These are phyloP conservation scores for Raja brachyura DNA, from an alignment of 2,113 vertebrate genomes.

Conservation along the genomic window DNA sequence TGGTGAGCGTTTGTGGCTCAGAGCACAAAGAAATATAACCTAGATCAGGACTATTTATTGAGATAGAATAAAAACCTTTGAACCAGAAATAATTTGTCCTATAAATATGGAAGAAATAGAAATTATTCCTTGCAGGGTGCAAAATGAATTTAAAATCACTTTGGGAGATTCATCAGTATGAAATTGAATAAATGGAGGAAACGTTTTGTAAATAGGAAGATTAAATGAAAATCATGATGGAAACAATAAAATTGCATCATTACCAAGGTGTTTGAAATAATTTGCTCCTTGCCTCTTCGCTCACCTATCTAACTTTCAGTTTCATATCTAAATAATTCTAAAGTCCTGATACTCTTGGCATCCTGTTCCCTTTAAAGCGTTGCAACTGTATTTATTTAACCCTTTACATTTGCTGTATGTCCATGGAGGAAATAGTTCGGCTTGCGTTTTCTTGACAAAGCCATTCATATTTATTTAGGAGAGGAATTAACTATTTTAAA, in stretches of 20 bases:
- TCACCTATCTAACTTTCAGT: neutral
- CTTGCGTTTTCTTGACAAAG: neutral
- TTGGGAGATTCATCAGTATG: neutral
- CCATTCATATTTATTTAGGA: neutral
- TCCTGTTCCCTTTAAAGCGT: neutral
- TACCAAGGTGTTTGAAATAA: neutral
- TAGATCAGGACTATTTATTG: neutral
- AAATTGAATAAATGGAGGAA: neutral
- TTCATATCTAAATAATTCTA: neutral
- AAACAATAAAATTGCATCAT: neutral
- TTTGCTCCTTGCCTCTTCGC: neutral
- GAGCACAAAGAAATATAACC: neutral
- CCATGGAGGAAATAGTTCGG: neutral
- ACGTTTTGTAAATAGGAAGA: neutral
- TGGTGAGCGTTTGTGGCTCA: neutral
- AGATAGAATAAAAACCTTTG: neutral
- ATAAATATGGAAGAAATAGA: no score
- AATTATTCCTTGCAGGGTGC: neutral
- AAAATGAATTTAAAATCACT: neutral
- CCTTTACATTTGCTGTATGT: neutral
- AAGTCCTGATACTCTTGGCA: neutral
- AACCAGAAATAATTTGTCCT: neutral
- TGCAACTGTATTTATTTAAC: neutral
- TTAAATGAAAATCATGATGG: neutral
- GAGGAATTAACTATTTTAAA: neutral